A percentile compares a stretch with the other conserved stretches of the same genome.
Conservation (phyloP, 2,113 vertebrate genomes). For the Myrmecophaga tridactyla region DNA sequence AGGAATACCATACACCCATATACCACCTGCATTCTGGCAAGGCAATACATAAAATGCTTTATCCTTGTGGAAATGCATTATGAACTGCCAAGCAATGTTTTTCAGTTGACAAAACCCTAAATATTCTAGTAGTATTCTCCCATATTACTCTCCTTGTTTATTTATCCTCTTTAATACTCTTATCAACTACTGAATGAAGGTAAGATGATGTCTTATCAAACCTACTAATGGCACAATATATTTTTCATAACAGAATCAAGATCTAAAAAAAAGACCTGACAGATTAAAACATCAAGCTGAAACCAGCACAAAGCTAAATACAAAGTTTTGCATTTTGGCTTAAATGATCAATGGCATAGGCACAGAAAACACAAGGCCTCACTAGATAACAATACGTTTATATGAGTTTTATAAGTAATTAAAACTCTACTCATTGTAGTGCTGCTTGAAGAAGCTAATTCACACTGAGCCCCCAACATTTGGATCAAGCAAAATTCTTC, state of each 20-base stretch:
- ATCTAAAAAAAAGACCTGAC: not conserved
- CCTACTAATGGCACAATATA: not conserved
- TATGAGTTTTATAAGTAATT: not conserved
- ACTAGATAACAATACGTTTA: not conserved
- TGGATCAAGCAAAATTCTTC: not conserved
- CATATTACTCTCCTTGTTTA: not conserved
- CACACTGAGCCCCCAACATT: not conserved
- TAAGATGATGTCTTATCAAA: conserved; percentile 13
- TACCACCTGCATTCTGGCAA: not conserved
- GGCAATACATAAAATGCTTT: not conserved
- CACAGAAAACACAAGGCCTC: not conserved
- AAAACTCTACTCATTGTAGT: not conserved
- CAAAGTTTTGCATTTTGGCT: not conserved
- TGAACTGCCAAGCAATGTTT: not conserved
- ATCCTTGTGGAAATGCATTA: not conserved
- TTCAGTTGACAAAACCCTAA: not conserved
- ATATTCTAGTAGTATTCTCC: not conserved
- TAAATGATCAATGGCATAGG: not conserved
- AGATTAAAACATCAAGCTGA: not conserved
- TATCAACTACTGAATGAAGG: conserved; percentile 22
- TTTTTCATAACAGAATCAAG: conserved; percentile 6
- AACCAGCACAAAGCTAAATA: not conserved
- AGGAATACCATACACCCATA: not conserved
- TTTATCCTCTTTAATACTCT: not conserved
- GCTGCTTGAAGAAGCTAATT: not conserved